Evolutionary conservation across 2,113 vertebrate species (phyloP).

Genomic region (Rhabdomys dilectus): DNA sequence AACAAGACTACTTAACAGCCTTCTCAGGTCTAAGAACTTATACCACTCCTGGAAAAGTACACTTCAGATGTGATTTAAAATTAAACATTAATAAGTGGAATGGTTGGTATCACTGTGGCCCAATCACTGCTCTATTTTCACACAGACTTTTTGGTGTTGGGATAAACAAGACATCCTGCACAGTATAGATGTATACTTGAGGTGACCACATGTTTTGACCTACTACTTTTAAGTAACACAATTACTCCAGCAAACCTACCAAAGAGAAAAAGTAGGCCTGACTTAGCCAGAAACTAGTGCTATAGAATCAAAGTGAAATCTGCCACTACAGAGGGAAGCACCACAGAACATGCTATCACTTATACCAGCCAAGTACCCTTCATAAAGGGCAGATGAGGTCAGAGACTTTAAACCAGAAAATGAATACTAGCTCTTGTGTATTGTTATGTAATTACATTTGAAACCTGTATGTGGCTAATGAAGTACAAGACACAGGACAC

Average conservation of each 20-base stretch:
- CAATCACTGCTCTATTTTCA: constrained; percentile 2
- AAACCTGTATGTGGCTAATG: background rate
- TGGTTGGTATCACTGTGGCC: background rate
- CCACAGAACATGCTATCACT: background rate
- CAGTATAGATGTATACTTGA: constrained; percentile 11
- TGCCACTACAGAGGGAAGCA: background rate
- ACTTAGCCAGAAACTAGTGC: background rate
- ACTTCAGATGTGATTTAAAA: constrained; percentile 65
- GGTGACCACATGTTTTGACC: background rate
- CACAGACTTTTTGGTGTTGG: background rate
- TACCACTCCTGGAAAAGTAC: constrained; percentile 72
- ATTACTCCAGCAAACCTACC: background rate
- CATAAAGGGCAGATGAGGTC: background rate
- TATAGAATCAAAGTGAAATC: background rate
- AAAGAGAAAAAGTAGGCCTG: background rate
- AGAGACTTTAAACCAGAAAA: background rate
- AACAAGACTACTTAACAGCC: constrained; percentile 84
- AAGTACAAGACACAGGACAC: background rate
- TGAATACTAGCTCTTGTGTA: background rate
- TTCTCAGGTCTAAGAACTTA: constrained; percentile 82
- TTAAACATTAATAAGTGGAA: background rate
- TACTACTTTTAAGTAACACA: background rate
- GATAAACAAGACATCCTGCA: background rate
- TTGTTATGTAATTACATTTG: constrained; percentile 44
- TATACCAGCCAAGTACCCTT: background rate